Conservation (phyloP, 2,888 invertebrate species). For the Limnephilus marmoratus region DNA sequence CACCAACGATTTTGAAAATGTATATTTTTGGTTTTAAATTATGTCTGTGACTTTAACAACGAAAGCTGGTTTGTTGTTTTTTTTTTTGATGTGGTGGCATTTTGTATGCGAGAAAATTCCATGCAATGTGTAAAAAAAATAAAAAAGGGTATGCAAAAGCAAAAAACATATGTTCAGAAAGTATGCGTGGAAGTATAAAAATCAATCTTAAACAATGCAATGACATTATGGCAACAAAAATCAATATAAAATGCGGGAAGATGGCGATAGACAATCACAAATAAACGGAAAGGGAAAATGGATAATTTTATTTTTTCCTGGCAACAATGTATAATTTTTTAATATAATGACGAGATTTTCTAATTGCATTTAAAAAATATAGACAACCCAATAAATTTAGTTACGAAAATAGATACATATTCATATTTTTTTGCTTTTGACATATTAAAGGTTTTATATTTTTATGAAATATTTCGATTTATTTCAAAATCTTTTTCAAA, state of each 20-base stretch:
- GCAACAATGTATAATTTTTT: constrained; percentile 36
- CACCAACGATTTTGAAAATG: not conserved
- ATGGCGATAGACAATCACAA: constrained; percentile 40
- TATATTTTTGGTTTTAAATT: not conserved
- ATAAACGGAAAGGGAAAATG: constrained; percentile 40
- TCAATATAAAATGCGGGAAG: constrained; percentile 41
- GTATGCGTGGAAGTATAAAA: constrained; percentile 32
- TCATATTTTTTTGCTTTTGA: constrained; percentile 68
- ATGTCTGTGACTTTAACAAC: not conserved
- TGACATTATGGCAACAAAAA: constrained; percentile 47
- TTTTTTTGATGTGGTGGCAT: constrained; percentile 30
- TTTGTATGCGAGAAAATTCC: constrained; percentile 48
- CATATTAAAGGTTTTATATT: not conserved
- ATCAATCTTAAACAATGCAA: constrained; percentile 28
- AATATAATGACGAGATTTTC: constrained; percentile 29
- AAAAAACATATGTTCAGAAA: constrained; percentile 59
- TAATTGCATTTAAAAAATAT: constrained; percentile 17
- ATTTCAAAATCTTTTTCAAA: constrained; percentile 25
- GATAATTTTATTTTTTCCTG: constrained; percentile 43
- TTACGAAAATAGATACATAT: constrained; percentile 47
- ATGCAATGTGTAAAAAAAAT: constrained; percentile 49
- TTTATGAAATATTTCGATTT: not conserved
- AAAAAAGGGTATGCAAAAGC: constrained; percentile 61
- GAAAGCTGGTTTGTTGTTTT: not conserved
- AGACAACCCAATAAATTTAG: constrained; percentile 74